Conservation (phyloP, 2,888 invertebrate genomes). For the Ephialtes manifestator region DNA sequence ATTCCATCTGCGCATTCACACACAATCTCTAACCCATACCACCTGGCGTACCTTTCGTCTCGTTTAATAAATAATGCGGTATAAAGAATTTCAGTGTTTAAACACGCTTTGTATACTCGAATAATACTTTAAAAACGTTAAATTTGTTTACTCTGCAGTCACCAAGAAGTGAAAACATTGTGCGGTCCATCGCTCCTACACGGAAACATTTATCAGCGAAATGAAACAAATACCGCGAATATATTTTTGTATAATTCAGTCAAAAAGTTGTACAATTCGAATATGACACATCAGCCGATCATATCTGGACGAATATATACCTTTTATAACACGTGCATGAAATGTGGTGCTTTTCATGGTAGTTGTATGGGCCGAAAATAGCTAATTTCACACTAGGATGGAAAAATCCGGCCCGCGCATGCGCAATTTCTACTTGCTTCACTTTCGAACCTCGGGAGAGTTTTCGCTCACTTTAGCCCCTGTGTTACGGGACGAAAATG, state of each 20-base stretch:
- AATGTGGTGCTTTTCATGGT: no score
- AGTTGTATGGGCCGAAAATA: no score
- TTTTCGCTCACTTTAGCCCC: no score
- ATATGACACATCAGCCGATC: not conserved
- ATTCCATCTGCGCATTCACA: conserved; percentile 88
- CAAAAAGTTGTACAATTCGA: not conserved
- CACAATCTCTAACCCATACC: conserved; percentile 80
- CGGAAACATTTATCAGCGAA: not conserved
- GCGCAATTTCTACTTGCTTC: no score
- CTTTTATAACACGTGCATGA: no score
- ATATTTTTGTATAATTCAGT: not conserved
- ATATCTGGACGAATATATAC: no score
- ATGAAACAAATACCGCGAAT: no score
- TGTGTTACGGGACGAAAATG: no score
- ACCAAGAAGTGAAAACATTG: conserved; percentile 37
- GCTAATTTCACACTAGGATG: no score
- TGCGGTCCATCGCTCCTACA: not conserved
- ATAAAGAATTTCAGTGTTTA: conserved; percentile 35
- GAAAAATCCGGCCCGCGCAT: no score
- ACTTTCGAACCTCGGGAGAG: no score
- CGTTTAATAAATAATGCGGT: conserved; percentile 26
- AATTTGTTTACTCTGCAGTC: conserved; percentile 16
- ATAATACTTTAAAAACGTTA: conserved; percentile 24
- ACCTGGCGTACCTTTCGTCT: conserved; percentile 38
- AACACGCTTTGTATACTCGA: conserved; percentile 29